phyloP scores from a whole-genome alignment of 2,797 vertebrate genomes.

The Pantherophis alleghaniensis region DNA sequence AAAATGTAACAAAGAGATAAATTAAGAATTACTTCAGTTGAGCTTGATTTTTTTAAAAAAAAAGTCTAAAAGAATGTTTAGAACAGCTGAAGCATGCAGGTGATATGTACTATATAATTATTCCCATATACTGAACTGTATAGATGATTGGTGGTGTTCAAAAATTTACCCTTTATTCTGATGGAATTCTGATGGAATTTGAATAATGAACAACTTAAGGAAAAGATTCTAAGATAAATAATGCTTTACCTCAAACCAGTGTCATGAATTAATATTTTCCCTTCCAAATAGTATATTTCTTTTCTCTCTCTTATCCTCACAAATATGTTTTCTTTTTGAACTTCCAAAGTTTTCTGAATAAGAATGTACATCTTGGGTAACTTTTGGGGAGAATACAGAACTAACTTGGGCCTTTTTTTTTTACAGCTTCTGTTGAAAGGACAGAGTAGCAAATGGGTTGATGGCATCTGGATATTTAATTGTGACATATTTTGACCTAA shows the following conservation, averaged over 20 bases:
- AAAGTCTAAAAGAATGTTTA: constrained; percentile 30
- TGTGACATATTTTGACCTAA: background rate
- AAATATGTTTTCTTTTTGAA: background rate
- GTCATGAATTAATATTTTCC: background rate
- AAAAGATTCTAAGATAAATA: background rate
- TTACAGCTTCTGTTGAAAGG: background rate
- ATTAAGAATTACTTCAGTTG: background rate
- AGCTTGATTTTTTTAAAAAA: background rate
- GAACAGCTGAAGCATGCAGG: background rate
- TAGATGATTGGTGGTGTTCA: constrained; percentile 13
- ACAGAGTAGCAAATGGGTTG: background rate
- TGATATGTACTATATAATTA: constrained; percentile 43
- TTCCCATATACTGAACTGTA: constrained; percentile 23
- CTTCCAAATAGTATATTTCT: background rate
- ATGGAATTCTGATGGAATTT: background rate
- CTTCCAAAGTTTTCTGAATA: background rate
- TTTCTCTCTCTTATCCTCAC: background rate
- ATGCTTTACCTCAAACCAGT: background rate
- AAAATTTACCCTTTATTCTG: background rate
- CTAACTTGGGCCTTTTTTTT: background rate
- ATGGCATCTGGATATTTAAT: background rate
- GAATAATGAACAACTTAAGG: background rate
- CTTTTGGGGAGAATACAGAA: background rate
- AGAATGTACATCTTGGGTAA: background rate
- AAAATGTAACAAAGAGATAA: background rate